Percentiles rank a stretch among this genome's conserved stretches.
Evolutionary conservation across 2,888 invertebrate genomes (phyloP).

Genomic region (Tromatobia lineatoria): DNA sequence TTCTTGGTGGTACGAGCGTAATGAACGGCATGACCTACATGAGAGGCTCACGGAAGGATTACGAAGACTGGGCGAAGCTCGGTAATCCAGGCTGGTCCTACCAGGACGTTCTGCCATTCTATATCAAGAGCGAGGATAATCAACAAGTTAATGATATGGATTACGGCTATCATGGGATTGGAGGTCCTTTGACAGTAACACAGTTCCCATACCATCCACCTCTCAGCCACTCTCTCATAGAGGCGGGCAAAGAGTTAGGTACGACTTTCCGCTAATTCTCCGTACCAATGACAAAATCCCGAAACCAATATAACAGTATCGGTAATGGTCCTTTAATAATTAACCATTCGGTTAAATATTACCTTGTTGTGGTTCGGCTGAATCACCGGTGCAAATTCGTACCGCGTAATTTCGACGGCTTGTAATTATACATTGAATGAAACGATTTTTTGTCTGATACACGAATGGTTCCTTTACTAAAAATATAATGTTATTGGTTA

Average conservation of each 20-base stretch:
- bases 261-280: slow-evolving; percentile 65
- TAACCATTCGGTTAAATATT: no score
- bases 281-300: background rate
- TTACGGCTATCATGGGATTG: slow-evolving; percentile 91
- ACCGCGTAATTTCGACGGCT: no score
- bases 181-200: slow-evolving; percentile 92
- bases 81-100: slow-evolving; percentile 97
- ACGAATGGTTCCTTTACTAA: no score
- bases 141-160: slow-evolving; percentile 90
- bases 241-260: slow-evolving; percentile 93
- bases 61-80: slow-evolving; percentile 94
- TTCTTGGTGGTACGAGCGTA: slow-evolving; percentile 96
- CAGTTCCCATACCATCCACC: slow-evolving; percentile 96
- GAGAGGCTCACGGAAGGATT: slow-evolving; percentile 94
- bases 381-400: no score
- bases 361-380: no score
- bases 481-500: no score
- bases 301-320: background rate
- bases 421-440: no score
- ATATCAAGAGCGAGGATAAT: slow-evolving; percentile 95
- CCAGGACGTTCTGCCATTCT: slow-evolving; percentile 95
- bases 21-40: slow-evolving; percentile 99
- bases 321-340: no score
- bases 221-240: slow-evolving; percentile 91
- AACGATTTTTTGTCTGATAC: no score